Percentiles rank a stretch among this genome's conserved stretches.
Conservation (phyloP, 2,113 vertebrate genomes). For the Psittacula cyanocephala region DNA sequence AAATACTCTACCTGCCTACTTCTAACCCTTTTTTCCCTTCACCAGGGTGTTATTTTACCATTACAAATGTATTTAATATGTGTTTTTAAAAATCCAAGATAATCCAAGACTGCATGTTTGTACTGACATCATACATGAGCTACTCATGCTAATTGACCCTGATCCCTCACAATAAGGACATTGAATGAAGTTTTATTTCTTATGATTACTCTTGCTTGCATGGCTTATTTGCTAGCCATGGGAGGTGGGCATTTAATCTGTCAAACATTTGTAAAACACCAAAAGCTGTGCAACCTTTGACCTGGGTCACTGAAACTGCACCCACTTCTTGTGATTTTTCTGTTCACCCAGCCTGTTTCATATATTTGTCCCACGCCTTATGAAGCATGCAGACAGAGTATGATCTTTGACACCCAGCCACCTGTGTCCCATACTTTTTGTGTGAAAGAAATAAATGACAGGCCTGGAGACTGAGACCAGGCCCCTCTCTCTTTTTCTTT, state of each 20-base stretch:
- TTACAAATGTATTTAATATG: neutral
- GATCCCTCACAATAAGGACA: slow-evolving; percentile 17
- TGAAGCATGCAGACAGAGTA: slow-evolving; percentile 62
- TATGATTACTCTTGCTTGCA: slow-evolving; percentile 44
- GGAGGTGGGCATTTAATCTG: slow-evolving; percentile 73
- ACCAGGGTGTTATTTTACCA: neutral
- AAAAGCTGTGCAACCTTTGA: slow-evolving; percentile 69
- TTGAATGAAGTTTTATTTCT: slow-evolving; percentile 51
- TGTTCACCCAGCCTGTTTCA: slow-evolving; percentile 33
- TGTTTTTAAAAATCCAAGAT: neutral
- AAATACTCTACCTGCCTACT: neutral
- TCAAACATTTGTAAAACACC: slow-evolving; percentile 75
- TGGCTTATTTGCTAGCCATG: slow-evolving; percentile 58
- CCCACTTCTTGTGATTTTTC: slow-evolving; percentile 50
- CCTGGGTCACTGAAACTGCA: slow-evolving; percentile 62
- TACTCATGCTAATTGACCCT: slow-evolving; percentile 21
- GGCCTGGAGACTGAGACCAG: slow-evolving; percentile 63
- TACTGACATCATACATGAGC: neutral
- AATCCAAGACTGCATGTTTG: neutral
- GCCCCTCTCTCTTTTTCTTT: neutral
- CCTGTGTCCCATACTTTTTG: slow-evolving; percentile 76
- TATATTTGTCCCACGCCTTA: slow-evolving; percentile 57
- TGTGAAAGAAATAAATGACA: slow-evolving; percentile 75
- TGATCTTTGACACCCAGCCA: slow-evolving; percentile 79
- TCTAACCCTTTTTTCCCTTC: neutral